Conservation (phyloP, 1,140 invertebrate genomes). For the Octopus bimaculoides region DNA sequence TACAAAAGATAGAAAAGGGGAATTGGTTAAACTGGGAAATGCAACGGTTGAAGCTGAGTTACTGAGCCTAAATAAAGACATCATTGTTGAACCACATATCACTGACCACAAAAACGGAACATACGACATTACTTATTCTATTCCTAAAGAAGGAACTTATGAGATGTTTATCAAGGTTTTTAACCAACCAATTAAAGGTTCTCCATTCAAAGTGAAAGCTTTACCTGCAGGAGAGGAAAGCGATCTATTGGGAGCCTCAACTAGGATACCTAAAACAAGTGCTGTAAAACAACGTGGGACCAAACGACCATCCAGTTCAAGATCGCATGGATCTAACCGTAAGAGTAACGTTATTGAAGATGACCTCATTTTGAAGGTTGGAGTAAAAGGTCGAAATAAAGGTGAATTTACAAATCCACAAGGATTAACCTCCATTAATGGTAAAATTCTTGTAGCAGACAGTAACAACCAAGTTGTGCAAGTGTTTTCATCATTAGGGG, state of each 20-base stretch:
- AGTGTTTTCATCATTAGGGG: slow-evolving; percentile 50
- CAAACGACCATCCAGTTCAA: slow-evolving; percentile 55
- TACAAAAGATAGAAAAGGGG: slow-evolving; percentile 55
- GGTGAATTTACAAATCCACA: slow-evolving; percentile 66
- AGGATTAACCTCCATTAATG: slow-evolving; percentile 56
- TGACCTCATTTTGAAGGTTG: slow-evolving; percentile 55
- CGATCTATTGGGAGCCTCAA: slow-evolving; percentile 31
- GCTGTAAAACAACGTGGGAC: slow-evolving; percentile 54
- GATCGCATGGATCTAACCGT: slow-evolving; percentile 56
- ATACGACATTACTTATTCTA: slow-evolving; percentile 58
- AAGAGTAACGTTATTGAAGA: slow-evolving; percentile 59
- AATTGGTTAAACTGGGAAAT: slow-evolving; percentile 52
- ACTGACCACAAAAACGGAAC: slow-evolving; percentile 59
- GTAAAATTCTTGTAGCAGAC: slow-evolving; percentile 61
- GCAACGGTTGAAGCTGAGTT: slow-evolving; percentile 43
- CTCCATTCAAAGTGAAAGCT: slow-evolving; percentile 58
- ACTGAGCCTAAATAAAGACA: slow-evolving; percentile 29
- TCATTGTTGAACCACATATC: slow-evolving; percentile 47
- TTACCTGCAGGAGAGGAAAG: slow-evolving; percentile 27
- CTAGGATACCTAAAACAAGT: slow-evolving; percentile 42
- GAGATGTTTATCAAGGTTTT: slow-evolving; percentile 57
- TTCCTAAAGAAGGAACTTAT: slow-evolving; percentile 55
- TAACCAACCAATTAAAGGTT: slow-evolving; percentile 58
- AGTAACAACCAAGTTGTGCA: slow-evolving; percentile 65
- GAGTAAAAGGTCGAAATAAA: slow-evolving; percentile 59